Conservation (phyloP, 2,888 invertebrate species). For the Caenorhabditis uteleia region DNA sequence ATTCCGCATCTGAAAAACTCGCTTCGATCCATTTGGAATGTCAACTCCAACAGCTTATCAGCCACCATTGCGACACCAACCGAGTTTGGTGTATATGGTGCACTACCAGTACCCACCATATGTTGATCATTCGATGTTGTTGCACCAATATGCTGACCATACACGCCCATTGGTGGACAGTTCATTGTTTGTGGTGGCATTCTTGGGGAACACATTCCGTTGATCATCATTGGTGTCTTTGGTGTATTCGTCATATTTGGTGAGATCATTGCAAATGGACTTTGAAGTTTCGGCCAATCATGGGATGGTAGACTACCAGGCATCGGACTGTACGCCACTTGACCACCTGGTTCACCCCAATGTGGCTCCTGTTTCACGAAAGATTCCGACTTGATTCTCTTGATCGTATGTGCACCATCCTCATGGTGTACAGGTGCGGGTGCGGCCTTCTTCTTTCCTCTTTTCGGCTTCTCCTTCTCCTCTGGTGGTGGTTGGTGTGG, state of each 20-base stretch:
- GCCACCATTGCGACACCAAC: slow-evolving; percentile 5
- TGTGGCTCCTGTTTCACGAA: slow-evolving; percentile 21
- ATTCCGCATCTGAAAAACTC: slow-evolving; percentile 2
- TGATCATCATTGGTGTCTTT: slow-evolving; percentile 15
- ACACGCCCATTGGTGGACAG: slow-evolving; percentile 18
- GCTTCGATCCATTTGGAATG: slow-evolving; percentile 4
- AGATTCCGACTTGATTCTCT: slow-evolving; percentile 31
- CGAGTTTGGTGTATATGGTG: slow-evolving; percentile 36
- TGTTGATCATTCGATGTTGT: slow-evolving; percentile 10
- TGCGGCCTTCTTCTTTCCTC: slow-evolving; percentile 20
- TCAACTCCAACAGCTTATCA: neutral
- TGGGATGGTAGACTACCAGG: slow-evolving; percentile 23
- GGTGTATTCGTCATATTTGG: slow-evolving; percentile 30
- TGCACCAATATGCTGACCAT: slow-evolving; percentile 2
- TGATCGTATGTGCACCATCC: slow-evolving; percentile 8
- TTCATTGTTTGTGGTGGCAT: slow-evolving; percentile 13
- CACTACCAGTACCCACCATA: slow-evolving; percentile 15
- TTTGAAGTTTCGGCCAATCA: slow-evolving; percentile 22
- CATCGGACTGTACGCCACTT: slow-evolving; percentile 28
- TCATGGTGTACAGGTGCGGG: slow-evolving; percentile 1
- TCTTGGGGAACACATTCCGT: neutral
- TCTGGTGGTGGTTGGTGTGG: neutral
- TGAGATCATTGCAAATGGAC: slow-evolving; percentile 27
- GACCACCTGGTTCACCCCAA: slow-evolving; percentile 1
- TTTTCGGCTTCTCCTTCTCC: slow-evolving; percentile 17